These are phyloP conservation scores for Leptinotarsa juncta DNA, from an alignment of 2,888 invertebrate genomes.

Conservation along the genomic window DNA sequence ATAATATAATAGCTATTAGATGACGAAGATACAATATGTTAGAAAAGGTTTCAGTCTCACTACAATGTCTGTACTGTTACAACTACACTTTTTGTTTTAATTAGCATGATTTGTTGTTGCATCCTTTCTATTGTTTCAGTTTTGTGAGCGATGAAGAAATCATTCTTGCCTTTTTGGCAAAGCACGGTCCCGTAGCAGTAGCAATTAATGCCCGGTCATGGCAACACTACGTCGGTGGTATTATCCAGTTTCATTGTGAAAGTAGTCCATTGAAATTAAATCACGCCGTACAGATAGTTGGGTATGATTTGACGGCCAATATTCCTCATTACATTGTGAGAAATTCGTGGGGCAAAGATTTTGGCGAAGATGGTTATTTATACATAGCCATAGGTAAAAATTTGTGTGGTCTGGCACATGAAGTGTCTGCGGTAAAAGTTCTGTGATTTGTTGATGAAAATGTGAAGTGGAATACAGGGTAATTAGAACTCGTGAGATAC, in stretches of 20 bases:
- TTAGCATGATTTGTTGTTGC: too few relatives aligned
- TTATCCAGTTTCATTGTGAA: slow-evolving; percentile 85
- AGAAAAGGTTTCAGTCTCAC: too few relatives aligned
- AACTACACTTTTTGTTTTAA: slow-evolving; percentile 1
- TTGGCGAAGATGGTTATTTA: slow-evolving; percentile 82
- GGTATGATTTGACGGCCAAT: slow-evolving; percentile 79
- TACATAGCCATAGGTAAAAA: slow-evolving; percentile 81
- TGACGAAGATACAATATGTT: too few relatives aligned
- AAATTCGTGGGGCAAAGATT: slow-evolving; percentile 86
- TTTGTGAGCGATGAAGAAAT: slow-evolving; percentile 74
- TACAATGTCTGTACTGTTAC: neutral
- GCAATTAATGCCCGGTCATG: slow-evolving; percentile 87
- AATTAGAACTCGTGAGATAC: too few relatives aligned
- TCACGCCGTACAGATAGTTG: slow-evolving; percentile 86
- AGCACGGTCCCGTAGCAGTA: slow-evolving; percentile 82
- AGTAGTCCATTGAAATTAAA: slow-evolving; percentile 72
- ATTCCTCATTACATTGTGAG: slow-evolving; percentile 85
- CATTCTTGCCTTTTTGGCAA: slow-evolving; percentile 72
- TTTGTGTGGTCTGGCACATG: slow-evolving; percentile 81
- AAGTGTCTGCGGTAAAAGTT: slow-evolving; percentile 74
- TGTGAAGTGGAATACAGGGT: neutral
- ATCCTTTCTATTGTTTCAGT: slow-evolving; percentile 63
- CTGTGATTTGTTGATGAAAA: slow-evolving; percentile 42
- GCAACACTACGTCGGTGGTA: slow-evolving; percentile 88
- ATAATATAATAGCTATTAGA: too few relatives aligned